These are phyloP conservation scores for Hestina assimilis DNA, from an alignment of 1,140 invertebrate species.

Conservation along the genomic window DNA sequence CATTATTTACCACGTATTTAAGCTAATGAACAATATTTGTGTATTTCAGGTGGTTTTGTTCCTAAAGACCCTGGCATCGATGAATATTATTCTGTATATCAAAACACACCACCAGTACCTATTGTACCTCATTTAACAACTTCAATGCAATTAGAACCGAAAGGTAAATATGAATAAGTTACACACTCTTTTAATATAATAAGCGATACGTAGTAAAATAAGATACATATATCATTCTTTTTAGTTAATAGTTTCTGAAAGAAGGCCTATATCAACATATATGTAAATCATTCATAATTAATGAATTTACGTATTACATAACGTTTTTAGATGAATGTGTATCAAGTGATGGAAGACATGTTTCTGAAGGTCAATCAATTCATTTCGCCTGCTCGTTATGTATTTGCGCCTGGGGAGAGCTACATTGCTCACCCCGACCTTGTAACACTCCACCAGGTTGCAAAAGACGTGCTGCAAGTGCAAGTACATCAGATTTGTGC, in stretches of 20 bases:
- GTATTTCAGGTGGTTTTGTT: conserved; percentile 81
- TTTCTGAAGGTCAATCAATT: conserved; percentile 48
- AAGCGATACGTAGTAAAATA: too few species aligned
- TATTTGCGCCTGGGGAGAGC: conserved; percentile 47
- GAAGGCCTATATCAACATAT: too few species aligned
- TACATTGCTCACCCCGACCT: conserved; percentile 45
- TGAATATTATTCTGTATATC: conserved; percentile 79
- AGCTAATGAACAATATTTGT: neutral
- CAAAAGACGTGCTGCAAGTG: conserved; percentile 28
- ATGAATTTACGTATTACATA: neutral
- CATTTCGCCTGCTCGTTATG: conserved; percentile 51
- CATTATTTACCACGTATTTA: neutral
- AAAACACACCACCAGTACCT: conserved; percentile 50
- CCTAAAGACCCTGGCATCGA: conserved; percentile 82
- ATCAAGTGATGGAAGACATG: conserved; percentile 43
- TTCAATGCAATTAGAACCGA: conserved; percentile 61
- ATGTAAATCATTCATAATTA: too few species aligned
- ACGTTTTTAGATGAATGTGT: conserved; percentile 48
- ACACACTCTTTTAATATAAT: too few species aligned
- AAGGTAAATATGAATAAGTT: conserved; percentile 41
- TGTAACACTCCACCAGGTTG: conserved; percentile 45
- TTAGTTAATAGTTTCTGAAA: too few species aligned
- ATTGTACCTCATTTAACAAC: conserved; percentile 60
- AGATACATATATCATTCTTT: too few species aligned
- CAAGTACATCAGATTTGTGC: conserved; percentile 39